phyloP scores from a whole-genome alignment of 2,113 vertebrate species.

The Cochlearius cochlearius region DNA sequence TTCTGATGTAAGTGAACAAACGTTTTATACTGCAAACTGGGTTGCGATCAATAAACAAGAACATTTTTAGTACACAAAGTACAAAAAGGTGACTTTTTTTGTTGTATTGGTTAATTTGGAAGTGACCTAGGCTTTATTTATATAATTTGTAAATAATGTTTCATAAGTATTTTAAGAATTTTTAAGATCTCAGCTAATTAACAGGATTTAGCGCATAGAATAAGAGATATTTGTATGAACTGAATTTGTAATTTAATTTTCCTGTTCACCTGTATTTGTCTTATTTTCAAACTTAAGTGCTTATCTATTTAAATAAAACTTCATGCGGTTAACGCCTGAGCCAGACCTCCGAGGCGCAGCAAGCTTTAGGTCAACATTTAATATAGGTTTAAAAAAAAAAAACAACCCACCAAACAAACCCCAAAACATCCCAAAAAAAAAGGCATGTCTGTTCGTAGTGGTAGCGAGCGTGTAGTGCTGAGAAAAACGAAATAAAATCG shows the following conservation, averaged over 20 bases:
- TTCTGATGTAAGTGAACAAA: constrained; percentile 77
- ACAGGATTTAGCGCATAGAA: constrained; percentile 26
- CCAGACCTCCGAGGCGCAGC: constrained; percentile 24
- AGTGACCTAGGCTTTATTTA: constrained; percentile 72
- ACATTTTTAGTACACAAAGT: constrained; percentile 64
- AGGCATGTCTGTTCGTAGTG: constrained; percentile 41
- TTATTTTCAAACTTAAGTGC: constrained; percentile 38
- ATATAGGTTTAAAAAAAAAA: not conserved
- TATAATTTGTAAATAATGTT: constrained; percentile 77
- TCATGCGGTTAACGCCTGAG: constrained; percentile 1
- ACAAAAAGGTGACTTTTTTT: constrained; percentile 63
- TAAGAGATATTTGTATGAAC: constrained; percentile 38
- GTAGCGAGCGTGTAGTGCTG: constrained; percentile 47
- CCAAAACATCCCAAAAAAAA: not conserved
- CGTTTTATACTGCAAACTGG: constrained; percentile 76
- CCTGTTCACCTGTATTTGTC: constrained; percentile 34
- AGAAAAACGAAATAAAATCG: constrained; percentile 60
- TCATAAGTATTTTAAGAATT: constrained; percentile 64
- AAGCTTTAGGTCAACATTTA: constrained; percentile 35
- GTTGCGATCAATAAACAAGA: constrained; percentile 77
- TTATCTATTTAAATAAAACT: constrained; percentile 70
- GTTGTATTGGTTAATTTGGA: constrained; percentile 57
- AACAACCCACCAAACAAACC: too few relatives aligned
- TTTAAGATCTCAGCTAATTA: constrained; percentile 57
- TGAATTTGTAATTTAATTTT: constrained; percentile 45